phyloP scores from a whole-genome alignment of 2,888 invertebrate species.

The Hydrotaea diabolus region DNA sequence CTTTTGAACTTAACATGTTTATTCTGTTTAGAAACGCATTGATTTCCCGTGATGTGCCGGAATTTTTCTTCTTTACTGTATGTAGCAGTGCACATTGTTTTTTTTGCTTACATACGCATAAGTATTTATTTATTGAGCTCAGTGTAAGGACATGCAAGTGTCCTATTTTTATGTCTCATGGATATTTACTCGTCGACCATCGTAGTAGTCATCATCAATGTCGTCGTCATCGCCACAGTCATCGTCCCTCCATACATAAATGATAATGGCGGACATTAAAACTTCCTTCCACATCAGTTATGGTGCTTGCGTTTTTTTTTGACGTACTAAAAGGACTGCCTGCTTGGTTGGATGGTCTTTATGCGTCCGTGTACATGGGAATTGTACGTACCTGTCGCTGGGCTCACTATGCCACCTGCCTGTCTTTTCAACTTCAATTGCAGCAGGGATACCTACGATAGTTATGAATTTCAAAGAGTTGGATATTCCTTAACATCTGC shows the following conservation, averaged over 20 bases:
- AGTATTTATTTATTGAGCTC: conserved; percentile 51
- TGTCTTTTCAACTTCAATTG: conserved; percentile 8
- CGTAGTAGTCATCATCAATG: conserved; percentile 36
- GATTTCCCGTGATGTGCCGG: background rate
- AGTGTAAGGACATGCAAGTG: background rate
- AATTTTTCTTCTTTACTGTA: background rate
- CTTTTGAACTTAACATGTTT: no score
- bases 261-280: conserved; percentile 74
- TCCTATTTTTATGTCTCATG: background rate
- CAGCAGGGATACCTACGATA: background rate
- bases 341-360: background rate
- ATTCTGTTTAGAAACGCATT: background rate
- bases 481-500: conserved; percentile 4
- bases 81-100: background rate
- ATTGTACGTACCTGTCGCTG: background rate
- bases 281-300: conserved; percentile 70
- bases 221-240: conserved; percentile 1
- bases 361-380: background rate
- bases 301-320: no score
- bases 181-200: background rate
- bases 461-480: conserved; percentile 15
- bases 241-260: conserved; percentile 21
- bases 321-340: background rate
- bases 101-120: conserved; percentile 17
- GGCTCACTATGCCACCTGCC: conserved; percentile 1